phyloP scores from a whole-genome alignment of 2,113 vertebrate genomes.

The Dicrurus megarhynchus region DNA sequence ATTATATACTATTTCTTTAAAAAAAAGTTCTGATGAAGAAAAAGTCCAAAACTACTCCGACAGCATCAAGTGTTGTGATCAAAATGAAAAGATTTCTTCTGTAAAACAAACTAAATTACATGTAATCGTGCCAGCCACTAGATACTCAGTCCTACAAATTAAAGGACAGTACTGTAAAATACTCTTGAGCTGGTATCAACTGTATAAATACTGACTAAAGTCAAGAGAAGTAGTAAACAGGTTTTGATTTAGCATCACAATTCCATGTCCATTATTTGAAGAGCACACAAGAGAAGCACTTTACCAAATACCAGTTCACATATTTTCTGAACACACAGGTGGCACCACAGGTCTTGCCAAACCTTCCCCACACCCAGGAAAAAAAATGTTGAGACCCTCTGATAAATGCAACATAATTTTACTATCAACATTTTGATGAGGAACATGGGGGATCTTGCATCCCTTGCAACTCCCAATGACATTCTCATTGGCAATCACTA shows the following conservation, averaged over 20 bases:
- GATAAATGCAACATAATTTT: background rate
- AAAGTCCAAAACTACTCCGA: background rate
- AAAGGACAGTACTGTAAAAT: background rate
- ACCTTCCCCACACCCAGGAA: background rate
- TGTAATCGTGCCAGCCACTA: accelerated
- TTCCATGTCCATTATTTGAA: background rate
- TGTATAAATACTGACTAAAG: background rate
- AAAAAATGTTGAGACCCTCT: background rate
- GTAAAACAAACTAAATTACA: background rate
- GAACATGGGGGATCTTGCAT: background rate
- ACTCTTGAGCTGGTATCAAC: background rate
- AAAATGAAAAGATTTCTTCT: background rate
- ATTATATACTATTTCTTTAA: background rate
- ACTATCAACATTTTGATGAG: background rate
- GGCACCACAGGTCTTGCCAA: background rate
- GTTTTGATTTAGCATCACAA: background rate
- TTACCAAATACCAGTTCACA: background rate
- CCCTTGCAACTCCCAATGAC: background rate
- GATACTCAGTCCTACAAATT: background rate
- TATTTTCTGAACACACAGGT: accelerated
- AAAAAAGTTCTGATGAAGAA: background rate
- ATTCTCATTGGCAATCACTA: accelerated
- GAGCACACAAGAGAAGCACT: background rate
- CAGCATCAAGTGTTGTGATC: background rate
- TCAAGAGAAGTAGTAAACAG: background rate